A percentile compares a stretch with the other conserved stretches of the same genome.
Evolutionary conservation across 2,797 vertebrate species (phyloP).

Genomic region (Eutrigla gurnardus): DNA sequence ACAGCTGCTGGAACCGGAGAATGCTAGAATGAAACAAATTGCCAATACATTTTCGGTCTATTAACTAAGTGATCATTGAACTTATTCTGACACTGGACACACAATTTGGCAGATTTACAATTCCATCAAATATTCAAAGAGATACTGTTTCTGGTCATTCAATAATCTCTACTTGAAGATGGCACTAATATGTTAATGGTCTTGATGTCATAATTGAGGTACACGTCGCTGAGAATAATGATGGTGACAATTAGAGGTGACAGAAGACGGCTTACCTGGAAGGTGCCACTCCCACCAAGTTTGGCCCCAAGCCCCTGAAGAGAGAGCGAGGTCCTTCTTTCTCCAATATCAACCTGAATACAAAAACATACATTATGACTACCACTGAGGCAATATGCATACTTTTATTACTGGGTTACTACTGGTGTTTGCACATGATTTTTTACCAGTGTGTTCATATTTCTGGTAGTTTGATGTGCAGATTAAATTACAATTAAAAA

Average conservation of each 20-base stretch:
- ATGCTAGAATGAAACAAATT: neutral
- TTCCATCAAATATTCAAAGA: neutral
- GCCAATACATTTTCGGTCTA: neutral
- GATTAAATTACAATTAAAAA: neutral
- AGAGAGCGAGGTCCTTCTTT: slow-evolving; percentile 98
- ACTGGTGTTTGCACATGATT: neutral
- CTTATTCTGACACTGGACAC: neutral
- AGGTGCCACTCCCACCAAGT: slow-evolving; percentile 96
- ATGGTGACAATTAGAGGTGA: neutral
- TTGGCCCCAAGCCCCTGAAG: slow-evolving; percentile 97
- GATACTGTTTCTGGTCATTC: neutral
- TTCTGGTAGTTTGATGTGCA: neutral
- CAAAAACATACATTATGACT: slow-evolving; percentile 8
- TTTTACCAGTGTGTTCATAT: neutral
- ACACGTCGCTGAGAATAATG: neutral
- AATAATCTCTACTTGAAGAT: neutral
- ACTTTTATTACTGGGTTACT: neutral
- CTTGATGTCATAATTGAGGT: neutral
- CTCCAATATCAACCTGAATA: slow-evolving; percentile 92
- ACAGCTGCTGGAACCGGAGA: neutral
- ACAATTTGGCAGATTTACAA: neutral
- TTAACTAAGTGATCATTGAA: neutral
- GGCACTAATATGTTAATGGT: neutral
- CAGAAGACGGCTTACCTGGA: slow-evolving; percentile 89
- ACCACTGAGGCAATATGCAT: neutral